Evolutionary conservation across 2,797 vertebrate genomes (phyloP).

Genomic region (Oceanodroma leucorhoa): DNA sequence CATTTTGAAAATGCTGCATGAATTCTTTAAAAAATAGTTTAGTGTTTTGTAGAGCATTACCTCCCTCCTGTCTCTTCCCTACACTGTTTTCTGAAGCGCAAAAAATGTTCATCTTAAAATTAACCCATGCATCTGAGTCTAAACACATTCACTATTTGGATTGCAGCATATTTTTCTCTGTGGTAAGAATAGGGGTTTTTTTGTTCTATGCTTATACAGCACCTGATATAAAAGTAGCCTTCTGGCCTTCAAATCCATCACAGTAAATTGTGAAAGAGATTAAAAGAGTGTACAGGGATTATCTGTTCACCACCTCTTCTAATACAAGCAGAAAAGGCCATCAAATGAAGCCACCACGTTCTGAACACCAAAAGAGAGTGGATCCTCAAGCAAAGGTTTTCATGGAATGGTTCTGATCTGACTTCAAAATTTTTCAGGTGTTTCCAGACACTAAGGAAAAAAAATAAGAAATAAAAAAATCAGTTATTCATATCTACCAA

Average conservation of each 20-base stretch:
- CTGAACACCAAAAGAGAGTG: neutral
- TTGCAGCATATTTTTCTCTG: neutral
- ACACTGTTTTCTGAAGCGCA: neutral
- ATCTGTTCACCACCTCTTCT: neutral
- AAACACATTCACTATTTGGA: neutral
- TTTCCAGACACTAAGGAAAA: neutral
- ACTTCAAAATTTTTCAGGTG: neutral
- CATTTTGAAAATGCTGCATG: slow-evolving; percentile 10
- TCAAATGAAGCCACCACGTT: neutral
- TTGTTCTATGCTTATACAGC: neutral
- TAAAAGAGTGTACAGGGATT: neutral
- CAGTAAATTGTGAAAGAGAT: neutral
- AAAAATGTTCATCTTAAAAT: neutral
- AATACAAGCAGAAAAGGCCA: neutral
- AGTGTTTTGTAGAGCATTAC: neutral
- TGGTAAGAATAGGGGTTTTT: neutral
- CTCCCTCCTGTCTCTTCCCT: neutral
- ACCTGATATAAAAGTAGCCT: neutral
- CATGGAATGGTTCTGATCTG: neutral
- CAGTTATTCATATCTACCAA: neutral
- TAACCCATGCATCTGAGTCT: neutral
- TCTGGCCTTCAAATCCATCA: neutral
- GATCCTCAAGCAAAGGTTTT: neutral
- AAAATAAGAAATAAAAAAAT: no score
- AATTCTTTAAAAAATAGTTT: slow-evolving; percentile 21